A percentile compares a stretch with the other conserved stretches of the same genome.
Conservation (phyloP, 2,888 invertebrate species). For the Nemotelus pantherinus region DNA sequence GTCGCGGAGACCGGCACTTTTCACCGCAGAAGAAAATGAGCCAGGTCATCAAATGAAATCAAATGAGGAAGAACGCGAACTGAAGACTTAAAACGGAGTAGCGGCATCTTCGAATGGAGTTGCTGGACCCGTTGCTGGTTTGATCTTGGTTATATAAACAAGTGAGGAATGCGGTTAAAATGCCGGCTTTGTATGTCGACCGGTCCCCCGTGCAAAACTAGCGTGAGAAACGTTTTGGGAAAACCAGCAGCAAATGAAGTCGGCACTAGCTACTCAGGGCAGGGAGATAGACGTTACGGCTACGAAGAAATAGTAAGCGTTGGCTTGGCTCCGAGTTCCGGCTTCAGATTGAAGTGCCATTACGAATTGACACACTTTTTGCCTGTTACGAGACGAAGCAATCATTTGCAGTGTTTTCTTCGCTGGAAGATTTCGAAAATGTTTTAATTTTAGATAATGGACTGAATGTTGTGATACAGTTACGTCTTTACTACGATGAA, state of each 20-base stretch:
- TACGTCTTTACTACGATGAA: too few relatives aligned
- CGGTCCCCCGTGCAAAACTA: neutral
- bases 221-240: conserved; percentile 33
- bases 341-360: conserved; percentile 19
- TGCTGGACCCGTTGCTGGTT: neutral
- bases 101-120: conserved; percentile 10
- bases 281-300: neutral
- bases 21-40: conserved; percentile 8
- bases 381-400: neutral
- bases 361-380: conserved; percentile 35
- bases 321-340: conserved; percentile 17
- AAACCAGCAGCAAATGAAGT: neutral
- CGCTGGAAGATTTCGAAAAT: neutral
- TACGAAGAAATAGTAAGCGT: conserved; percentile 2
- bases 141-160: conserved; percentile 13
- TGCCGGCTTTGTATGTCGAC: conserved; percentile 14
- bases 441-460: too few relatives aligned
- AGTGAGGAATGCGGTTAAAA: conserved; percentile 42
- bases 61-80: conserved; percentile 24
- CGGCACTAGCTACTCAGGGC: neutral
- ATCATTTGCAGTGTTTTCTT: neutral
- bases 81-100: neutral
- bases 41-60: conserved; percentile 17
- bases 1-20: neutral
- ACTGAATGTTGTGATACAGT: too few relatives aligned